A percentile compares a stretch with the other conserved stretches of the same genome.
Evolutionary conservation across 2,888 invertebrate genomes (phyloP).

Genomic region (Chrysolina americana): DNA sequence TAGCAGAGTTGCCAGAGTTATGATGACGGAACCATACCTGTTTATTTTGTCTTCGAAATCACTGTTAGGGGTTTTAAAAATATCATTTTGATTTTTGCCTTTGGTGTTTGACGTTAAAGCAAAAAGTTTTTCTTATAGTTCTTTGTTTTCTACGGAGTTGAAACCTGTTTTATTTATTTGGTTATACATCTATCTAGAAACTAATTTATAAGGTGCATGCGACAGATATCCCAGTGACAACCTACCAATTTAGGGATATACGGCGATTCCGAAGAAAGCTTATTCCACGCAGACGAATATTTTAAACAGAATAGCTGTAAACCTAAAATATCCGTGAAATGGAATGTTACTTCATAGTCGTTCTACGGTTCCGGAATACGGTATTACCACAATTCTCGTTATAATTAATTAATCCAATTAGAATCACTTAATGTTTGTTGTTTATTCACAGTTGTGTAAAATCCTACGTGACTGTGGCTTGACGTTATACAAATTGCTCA

Average conservation of each 20-base stretch:
- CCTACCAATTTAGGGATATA: neutral
- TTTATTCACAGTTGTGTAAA: slow-evolving; percentile 36
- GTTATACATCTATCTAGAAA: neutral
- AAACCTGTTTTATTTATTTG: neutral
- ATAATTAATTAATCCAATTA: slow-evolving; percentile 35
- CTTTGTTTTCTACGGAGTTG: too few species aligned
- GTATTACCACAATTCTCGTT: slow-evolving; percentile 32
- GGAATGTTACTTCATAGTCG: slow-evolving; percentile 29
- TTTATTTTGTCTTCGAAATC: too few species aligned
- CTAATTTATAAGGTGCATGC: neutral
- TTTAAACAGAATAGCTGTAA: slow-evolving; percentile 18
- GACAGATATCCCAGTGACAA: neutral
- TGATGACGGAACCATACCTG: too few species aligned
- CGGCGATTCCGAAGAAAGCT: slow-evolving; percentile 1
- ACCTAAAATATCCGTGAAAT: slow-evolving; percentile 26
- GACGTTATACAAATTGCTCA: neutral
- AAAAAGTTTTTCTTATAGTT: too few species aligned
- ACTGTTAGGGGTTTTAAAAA: too few species aligned
- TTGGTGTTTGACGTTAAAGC: too few species aligned
- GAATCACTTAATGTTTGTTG: slow-evolving; percentile 26
- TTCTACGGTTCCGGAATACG: slow-evolving; percentile 36
- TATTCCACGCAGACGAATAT: neutral
- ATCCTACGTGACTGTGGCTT: slow-evolving; percentile 4
- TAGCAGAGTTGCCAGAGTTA: too few species aligned
- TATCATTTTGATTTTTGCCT: too few species aligned